phyloP scores from a whole-genome alignment of 2,113 vertebrate genomes.

The Vidua macroura region DNA sequence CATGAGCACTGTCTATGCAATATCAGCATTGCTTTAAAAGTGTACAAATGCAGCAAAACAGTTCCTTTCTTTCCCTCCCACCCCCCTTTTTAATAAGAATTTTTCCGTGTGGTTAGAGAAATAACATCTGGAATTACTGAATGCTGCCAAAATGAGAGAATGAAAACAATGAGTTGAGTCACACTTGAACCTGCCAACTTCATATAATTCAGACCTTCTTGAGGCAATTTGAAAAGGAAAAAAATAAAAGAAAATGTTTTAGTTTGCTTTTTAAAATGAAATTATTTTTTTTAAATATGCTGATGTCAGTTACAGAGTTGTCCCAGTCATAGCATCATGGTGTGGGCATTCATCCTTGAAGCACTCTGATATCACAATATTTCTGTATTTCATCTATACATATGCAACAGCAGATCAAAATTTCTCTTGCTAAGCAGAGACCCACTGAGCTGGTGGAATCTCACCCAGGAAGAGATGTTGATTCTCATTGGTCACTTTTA shows the following conservation, averaged over 20 bases:
- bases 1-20: background rate
- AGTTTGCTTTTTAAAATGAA: background rate
- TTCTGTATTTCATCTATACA: background rate
- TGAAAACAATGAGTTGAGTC: conserved; percentile 67
- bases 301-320: background rate
- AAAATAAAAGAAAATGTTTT: background rate
- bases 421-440: background rate
- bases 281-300: background rate
- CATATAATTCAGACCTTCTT: conserved; percentile 39
- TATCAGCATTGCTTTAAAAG: conserved; percentile 21
- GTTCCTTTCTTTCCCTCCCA: background rate
- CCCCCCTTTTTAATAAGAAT: conserved; percentile 4
- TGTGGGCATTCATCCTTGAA: background rate
- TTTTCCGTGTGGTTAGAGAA: conserved; percentile 59
- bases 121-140: conserved; percentile 64
- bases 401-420: background rate
- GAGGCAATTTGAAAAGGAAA: background rate
- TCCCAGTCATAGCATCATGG: background rate
- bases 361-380: background rate
- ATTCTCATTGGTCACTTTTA: background rate
- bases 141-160: conserved; percentile 54
- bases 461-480: background rate
- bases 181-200: conserved; percentile 52
- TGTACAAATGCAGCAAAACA: conserved; percentile 13
- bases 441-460: background rate